These are phyloP conservation scores for Hylaeus anthracinus DNA, from an alignment of 1,140 invertebrate genomes.

Conservation along the genomic window DNA sequence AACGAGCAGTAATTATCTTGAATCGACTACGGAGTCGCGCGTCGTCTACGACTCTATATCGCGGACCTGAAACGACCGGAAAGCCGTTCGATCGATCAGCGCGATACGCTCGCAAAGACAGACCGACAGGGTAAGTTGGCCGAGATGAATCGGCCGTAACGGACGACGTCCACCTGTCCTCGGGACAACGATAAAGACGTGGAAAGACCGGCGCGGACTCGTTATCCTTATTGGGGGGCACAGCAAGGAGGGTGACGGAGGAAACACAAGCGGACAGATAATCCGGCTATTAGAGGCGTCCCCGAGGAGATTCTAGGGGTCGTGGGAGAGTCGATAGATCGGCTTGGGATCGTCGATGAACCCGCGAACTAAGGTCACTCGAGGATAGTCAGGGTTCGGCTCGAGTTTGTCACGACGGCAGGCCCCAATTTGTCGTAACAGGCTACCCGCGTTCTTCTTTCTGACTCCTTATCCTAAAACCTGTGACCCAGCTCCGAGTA, in stretches of 20 bases:
- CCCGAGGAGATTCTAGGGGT: conserved; percentile 72
- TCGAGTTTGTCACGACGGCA: conserved; percentile 69
- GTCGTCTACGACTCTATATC: background rate
- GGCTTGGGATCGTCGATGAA: conserved; percentile 69
- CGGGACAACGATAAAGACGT: conserved; percentile 47
- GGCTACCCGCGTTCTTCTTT: conserved; percentile 69
- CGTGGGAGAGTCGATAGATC: conserved; percentile 72
- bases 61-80: background rate
- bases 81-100: conserved; percentile 24
- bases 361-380: conserved; percentile 67
- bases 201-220: conserved; percentile 54
- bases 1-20: conserved; percentile 5
- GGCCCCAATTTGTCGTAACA: conserved; percentile 80
- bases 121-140: background rate
- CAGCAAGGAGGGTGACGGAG: conserved; percentile 51
- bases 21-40: background rate
- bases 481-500: conserved; percentile 54
- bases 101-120: conserved; percentile 22
- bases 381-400: conserved; percentile 59
- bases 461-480: conserved; percentile 73
- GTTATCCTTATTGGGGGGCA: conserved; percentile 71
- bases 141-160: conserved; percentile 37
- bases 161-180: conserved; percentile 37
- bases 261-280: conserved; percentile 76
- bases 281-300: conserved; percentile 80